These are phyloP conservation scores for Pachycephala philippinensis DNA, from an alignment of 2,113 vertebrate species.

Conservation along the genomic window DNA sequence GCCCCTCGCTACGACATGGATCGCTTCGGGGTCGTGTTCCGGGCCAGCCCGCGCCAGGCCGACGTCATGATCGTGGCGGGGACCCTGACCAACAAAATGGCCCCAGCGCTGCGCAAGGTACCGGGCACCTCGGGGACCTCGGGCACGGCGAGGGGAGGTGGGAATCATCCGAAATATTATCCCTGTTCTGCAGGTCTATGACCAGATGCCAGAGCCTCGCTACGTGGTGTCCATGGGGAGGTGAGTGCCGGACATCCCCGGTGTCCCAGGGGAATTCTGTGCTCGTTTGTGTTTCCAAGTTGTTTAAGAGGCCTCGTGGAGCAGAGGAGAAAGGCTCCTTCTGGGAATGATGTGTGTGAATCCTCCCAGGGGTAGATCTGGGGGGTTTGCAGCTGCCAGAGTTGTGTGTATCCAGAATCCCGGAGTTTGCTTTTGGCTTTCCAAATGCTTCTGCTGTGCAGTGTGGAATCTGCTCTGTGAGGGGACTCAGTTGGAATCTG, in stretches of 20 bases:
- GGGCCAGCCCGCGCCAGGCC: constrained; percentile 89
- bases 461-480: not conserved
- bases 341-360: not conserved
- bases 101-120: constrained; percentile 92
- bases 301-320: not conserved
- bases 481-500: not conserved
- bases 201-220: constrained; percentile 97
- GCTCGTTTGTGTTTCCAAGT: not conserved
- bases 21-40: constrained; percentile 93
- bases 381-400: not conserved
- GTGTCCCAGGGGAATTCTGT: too few species aligned
- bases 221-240: constrained; percentile 98
- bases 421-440: not conserved
- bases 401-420: fast-evolving
- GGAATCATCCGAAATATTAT: not conserved
- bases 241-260: constrained; percentile 72
- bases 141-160: fast-evolving
- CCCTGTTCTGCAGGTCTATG: constrained; percentile 83
- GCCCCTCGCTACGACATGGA: constrained; percentile 97
- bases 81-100: constrained; percentile 97
- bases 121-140: fast-evolving
- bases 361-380: not conserved
- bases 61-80: constrained; percentile 98
- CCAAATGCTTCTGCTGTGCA: not conserved
- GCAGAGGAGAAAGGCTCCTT: not conserved